phyloP scores from a whole-genome alignment of 2,113 vertebrate species.

The Rhinopomastus cyanomelas region DNA sequence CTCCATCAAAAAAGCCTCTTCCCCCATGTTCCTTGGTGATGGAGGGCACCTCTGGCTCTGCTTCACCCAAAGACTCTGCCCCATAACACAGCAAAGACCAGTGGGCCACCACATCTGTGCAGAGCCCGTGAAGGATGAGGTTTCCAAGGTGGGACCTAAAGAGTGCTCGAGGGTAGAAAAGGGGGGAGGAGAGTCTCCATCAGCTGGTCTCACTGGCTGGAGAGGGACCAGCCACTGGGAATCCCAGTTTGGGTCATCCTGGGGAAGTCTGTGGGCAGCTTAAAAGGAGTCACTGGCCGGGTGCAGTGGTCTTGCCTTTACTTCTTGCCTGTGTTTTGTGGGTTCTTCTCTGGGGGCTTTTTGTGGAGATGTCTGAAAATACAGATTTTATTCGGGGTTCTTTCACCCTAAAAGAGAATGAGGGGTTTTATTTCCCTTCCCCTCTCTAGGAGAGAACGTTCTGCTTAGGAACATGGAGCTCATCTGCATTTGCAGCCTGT shows the following conservation, averaged over 20 bases:
- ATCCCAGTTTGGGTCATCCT: fast-evolving
- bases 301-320: neutral
- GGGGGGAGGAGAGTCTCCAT: neutral
- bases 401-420: neutral
- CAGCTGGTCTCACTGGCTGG: fast-evolving
- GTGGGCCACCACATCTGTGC: neutral
- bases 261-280: neutral
- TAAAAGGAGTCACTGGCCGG: neutral
- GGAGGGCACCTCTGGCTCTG: neutral
- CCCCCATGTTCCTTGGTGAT: neutral
- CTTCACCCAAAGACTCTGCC: neutral
- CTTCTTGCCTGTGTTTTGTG: neutral
- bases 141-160: neutral
- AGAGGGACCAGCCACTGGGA: neutral
- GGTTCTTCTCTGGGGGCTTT: neutral
- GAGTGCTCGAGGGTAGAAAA: neutral
- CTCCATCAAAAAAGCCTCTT: neutral
- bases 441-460: neutral
- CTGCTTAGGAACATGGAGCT: neutral
- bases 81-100: neutral
- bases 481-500: fast-evolving
- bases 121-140: neutral
- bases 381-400: fast-evolving
- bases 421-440: too few species aligned
- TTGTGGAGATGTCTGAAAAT: neutral